Conservation (phyloP, 2,888 invertebrate species). For the Cecidostiba fungosa region DNA sequence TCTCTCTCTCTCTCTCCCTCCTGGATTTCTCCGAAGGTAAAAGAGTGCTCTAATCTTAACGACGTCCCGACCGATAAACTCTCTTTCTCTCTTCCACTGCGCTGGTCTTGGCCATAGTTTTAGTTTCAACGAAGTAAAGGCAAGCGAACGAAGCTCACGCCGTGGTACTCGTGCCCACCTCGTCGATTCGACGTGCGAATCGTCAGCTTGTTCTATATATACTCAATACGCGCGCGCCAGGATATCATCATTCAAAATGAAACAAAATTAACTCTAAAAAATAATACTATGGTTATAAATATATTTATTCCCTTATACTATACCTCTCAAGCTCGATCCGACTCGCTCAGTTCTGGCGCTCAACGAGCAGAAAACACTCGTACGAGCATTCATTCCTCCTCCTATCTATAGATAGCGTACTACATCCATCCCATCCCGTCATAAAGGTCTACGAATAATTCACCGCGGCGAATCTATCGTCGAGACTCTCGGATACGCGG, state of each 20-base stretch:
- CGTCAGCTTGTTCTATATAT: not conserved
- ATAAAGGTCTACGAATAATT: constrained; percentile 41
- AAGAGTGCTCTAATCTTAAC: constrained; percentile 75
- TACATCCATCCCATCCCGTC: not conserved
- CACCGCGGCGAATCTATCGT: not conserved
- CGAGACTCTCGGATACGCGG: not conserved
- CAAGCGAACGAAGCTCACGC: constrained; percentile 15
- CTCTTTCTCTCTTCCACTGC: constrained; percentile 45
- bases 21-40: constrained; percentile 58
- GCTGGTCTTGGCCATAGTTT: constrained; percentile 67
- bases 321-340: not conserved
- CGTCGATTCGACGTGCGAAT: constrained; percentile 10
- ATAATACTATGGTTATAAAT: no score
- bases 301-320: no score
- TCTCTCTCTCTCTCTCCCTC: constrained; percentile 43
- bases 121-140: constrained; percentile 65
- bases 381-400: not conserved
- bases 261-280: not conserved
- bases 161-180: not conserved
- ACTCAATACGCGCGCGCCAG: no score
- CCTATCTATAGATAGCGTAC: no score
- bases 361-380: not conserved
- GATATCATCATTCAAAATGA: not conserved
- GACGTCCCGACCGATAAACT: constrained; percentile 74
- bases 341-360: not conserved